Base-by-base conservation (phyloP, 2,888 invertebrate species). In the Eupithecia subfuscata region DNA sequence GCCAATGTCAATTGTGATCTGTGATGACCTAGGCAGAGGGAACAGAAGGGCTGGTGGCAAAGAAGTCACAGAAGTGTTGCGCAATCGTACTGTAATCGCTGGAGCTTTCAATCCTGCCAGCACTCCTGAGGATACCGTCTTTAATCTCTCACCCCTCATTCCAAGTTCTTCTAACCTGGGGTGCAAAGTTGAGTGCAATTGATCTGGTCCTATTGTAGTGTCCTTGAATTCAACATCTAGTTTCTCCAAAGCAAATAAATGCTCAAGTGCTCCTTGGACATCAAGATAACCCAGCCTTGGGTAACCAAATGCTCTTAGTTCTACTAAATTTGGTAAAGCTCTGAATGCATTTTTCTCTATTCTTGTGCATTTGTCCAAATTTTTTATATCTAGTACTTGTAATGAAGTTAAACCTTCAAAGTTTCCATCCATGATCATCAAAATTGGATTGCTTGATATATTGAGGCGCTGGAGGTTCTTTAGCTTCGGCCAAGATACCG, bases 201-300 rank as follows among this genome's bases (percentile, higher is more conserved):
- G 98, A 84, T 98, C 98, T 69, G 97, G 97, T 65, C 97, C 97
- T 71, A 98, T 96, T 8, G 96, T 96, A 0, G 97, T 95, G 82
- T 98, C 98, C 88, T 98, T 98, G 0, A 98, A 96, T 93, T 98
- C 98, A 72, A 98, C 96, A 79, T 98, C 97, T 16, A 98, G 91
- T 80, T 93, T 95, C 89, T 98, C 97, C 64, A 98, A 90, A 0
- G 97, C 96, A 2, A 96, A 96, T 84, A 98, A 92, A 80, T 96
- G 95, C 81, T 97, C 96, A n/a, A 98, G 91, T 45, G 98, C 96
- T 0, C 98, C 98, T 84, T 97, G 97, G n/a, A 98, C 96, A 89
- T 98, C 98, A 78, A 98, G 95, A 85, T 98, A 98, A 0, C 98
- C 98, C 37, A 98, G 87, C 82, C 97, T 96, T 0, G 98, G 98